Conservation (phyloP, 1,140 invertebrate species). For the Bombus waltoni region DNA sequence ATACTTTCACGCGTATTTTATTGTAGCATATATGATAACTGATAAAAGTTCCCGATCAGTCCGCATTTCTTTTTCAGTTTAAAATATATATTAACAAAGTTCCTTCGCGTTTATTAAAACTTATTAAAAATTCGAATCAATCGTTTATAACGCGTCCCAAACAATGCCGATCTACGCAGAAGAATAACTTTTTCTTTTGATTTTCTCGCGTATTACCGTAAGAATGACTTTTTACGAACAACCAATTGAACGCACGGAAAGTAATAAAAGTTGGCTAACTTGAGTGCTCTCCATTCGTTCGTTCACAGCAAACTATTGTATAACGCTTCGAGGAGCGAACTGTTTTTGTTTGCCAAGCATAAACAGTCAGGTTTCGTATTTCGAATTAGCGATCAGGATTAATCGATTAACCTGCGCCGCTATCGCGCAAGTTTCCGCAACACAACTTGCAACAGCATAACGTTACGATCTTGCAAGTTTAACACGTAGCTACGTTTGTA, state of each 20-base stretch:
- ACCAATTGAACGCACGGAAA: background rate
- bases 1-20: no score
- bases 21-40: no score
- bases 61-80: no score
- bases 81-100: no score
- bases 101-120: no score
- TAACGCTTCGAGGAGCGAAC: background rate
- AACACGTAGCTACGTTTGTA: slow-evolving; percentile 17
- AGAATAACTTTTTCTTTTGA: no score
- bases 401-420: slow-evolving; percentile 50
- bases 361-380: slow-evolving; percentile 15
- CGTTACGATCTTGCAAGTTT: slow-evolving; percentile 56
- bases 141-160: no score
- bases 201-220: background rate
- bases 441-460: slow-evolving; percentile 43
- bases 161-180: no score
- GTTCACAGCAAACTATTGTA: background rate
- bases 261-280: background rate
- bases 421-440: slow-evolving; percentile 49
- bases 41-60: no score
- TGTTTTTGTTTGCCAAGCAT: slow-evolving; percentile 11
- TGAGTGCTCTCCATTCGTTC: background rate
- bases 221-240: background rate
- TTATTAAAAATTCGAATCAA: no score
- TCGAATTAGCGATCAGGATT: slow-evolving; percentile 54